Base-by-base conservation (phyloP, 2,888 invertebrate species). In the Ephialtes manifestator region DNA sequence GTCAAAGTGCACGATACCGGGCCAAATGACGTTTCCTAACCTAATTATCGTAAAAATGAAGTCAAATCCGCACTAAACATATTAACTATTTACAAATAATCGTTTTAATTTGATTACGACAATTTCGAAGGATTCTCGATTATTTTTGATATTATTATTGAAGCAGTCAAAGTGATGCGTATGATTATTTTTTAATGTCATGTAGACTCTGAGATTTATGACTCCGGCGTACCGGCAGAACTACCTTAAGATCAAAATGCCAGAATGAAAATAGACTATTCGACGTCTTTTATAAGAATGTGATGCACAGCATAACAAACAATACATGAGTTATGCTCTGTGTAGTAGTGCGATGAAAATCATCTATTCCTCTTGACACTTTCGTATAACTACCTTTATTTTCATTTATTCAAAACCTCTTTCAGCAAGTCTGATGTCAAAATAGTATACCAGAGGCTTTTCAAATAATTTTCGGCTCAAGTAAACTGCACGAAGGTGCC, bases 301-400 rank as follows among this genome's bases (percentile, higher is more conserved):
- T n/a, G 35, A 63, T 18, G 65, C 11, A 20, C 65, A 18, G 5
- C 5, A 39, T 39, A 11, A 65, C 39, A 43, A 65, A 39, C 11
- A 65, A 65, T 65, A 0, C 35, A 11, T 10, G 18, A 3, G 3
- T 18, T 65, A 18, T 20, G 11, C 15, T 48, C 15, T 46, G 48
- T 46, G 4, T n/a, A 46, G 24, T 28, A 7, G n/a, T 3, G 46
- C 39, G 28, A 72, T 35, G 24, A 80, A 76, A 80, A 85, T 85
- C 58, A 65, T 68, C 76, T 46, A 83, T 85, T 85, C 83, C 48
- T 43, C 80, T 85, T 83, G 85, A 67, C 85, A 60, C 68, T 63
- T 51, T 48, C 10, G 58, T 24, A 68, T 65, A 72, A 68, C 68
- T 48, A 72, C 76, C 71, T 68, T 72, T 46, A 82, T 85, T 82